A percentile compares a stretch with the other conserved stretches of the same genome.
Evolutionary conservation across 2,113 vertebrate species (phyloP).

Genomic region (Meriones unguiculatus): DNA sequence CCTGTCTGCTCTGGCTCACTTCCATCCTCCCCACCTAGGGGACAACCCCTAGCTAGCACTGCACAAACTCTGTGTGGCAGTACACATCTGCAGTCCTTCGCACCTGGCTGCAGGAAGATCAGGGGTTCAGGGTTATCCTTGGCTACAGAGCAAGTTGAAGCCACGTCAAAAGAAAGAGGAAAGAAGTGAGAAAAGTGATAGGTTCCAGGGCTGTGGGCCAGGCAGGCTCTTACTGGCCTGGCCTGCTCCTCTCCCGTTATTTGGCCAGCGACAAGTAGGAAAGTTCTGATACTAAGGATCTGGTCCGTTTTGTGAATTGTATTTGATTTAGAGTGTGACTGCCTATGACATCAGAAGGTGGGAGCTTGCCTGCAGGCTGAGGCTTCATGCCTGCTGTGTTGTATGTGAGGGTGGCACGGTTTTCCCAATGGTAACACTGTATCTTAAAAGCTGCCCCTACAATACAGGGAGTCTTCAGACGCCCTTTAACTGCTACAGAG

Average conservation of each 20-base stretch:
- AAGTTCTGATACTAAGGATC: neutral
- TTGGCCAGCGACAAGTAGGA: neutral
- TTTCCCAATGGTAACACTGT: neutral
- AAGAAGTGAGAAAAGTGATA: neutral
- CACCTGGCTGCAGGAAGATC: too few relatives aligned
- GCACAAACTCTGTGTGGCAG: neutral
- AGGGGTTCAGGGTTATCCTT: neutral
- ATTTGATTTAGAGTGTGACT: neutral
- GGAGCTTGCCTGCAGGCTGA: neutral
- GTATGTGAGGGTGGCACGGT: neutral
- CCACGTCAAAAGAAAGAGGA: neutral
- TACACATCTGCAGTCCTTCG: neutral
- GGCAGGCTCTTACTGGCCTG: neutral
- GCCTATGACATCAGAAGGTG: neutral
- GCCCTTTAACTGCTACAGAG: neutral
- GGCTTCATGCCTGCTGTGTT: neutral
- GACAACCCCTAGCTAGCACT: neutral
- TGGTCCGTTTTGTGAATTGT: neutral
- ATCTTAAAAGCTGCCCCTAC: neutral
- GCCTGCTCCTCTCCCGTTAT: accelerated
- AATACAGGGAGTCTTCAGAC: neutral
- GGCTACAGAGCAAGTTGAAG: neutral
- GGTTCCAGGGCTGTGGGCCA: neutral
- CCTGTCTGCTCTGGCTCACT: neutral
- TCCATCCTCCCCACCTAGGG: neutral